Evolutionary conservation across 2,888 invertebrate genomes (phyloP), one percentile per base, ranked within the genome.

Genomic region (Rotaria macrura): DNA sequence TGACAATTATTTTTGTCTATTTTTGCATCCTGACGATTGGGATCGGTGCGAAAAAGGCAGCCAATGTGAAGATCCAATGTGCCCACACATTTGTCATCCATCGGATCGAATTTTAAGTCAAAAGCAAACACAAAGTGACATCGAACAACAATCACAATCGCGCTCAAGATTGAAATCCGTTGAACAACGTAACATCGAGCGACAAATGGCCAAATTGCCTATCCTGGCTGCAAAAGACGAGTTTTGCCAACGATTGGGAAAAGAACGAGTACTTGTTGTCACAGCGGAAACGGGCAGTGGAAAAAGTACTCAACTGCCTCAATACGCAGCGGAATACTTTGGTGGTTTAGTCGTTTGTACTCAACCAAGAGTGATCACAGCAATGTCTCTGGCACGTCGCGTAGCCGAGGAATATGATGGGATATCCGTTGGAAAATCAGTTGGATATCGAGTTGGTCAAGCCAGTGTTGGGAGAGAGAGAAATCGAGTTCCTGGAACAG

Each of bases 341-440:
- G 96, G 95, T 95, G 90, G 93, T 84, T 86, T 93, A 87, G 94
- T 98, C 85, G 96, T 94, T 83, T 93, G 99, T 87, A 96, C 97
- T 5, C 95, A 98, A 90, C 97, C 98, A 0, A 92, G 97, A 20
- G 93, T 97, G 86, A 94, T 96, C 0, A 96, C 96, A 0, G 96
- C 95, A 0, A 94, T 96, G 29, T 85, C 92, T 91, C 92, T 97
- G 29, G 96, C 97, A 0, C 93, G 93, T 87, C 93, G 97, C 85
- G 96, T 97, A 2, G 94, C 97, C 0, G 94, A 95, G 88, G 97
- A 98, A 92, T 93, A 93, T 83, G 95, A 95, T 0, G 93, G 93
- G 55, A 90, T 93, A 20, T 92, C 79, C 1, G n/a, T 79, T 9
- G 79, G 79, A 4, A 9, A n/a, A 79, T 79, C 79, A 25, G 43